Base-by-base conservation (phyloP, 1,140 invertebrate genomes). In the Drepana arcuata region DNA sequence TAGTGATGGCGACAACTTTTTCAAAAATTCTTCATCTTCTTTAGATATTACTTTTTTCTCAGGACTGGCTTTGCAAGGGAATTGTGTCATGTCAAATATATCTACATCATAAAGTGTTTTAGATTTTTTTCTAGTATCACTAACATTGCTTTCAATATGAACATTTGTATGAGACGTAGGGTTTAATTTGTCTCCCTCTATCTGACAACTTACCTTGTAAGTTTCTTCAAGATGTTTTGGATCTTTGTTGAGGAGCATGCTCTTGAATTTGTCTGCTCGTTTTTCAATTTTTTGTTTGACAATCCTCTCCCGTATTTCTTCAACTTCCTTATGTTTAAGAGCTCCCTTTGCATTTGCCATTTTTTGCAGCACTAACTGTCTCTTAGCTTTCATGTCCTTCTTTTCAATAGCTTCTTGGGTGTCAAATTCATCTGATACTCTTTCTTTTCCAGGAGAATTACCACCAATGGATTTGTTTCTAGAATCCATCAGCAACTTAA, bases 401-500 rank as follows among this genome's bases (percentile, higher is more conserved):
- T 72, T 63, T 33, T 72, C 61, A 38, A 38, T 41, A 16, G 46
- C 33, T 35, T 61, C 59, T 45, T 59, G 34, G 14, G 29, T 16
- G 40, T 63, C 51, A 36, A 25, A 16, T 18, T 57, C 42, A 28
- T 61, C 43, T 13, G 41, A 43, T 23, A 14, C 26, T 54, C 53
- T 64, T 30, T 85, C 81, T 62, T 85, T 86, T 0, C 88, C 88
- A 7, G 83, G 83, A 11, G 86, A 85, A 78, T 89, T 89, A n/a
- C 52, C 59, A 9, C 88, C 88, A 43, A 89, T 84, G 21, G 80
- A 82, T 51, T 88, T 88, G 52, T 87, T 85, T 46, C 87, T 71
- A 12, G 85, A 84, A 44, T 86, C 85, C 88, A 90, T 90, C 70
- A 90, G 74, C 18, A 89, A 53, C 48, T 87, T 74, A 65, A 90